Base-by-base conservation (phyloP, 2,888 invertebrate genomes). In the Morinoia aosen region DNA sequence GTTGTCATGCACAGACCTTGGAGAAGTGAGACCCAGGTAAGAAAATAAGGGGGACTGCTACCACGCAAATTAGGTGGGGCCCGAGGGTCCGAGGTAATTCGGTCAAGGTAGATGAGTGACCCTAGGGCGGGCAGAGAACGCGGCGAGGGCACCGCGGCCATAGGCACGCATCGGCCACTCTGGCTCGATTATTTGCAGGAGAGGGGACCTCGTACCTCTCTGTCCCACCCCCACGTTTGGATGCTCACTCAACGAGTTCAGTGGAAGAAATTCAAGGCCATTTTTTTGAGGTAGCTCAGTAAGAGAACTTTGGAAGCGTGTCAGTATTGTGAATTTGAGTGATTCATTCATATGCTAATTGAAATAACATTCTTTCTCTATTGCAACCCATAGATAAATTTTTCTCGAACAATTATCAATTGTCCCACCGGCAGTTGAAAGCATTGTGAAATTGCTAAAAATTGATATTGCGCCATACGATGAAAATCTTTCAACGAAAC, bases 91-190 rank as follows among this genome's bases (percentile, higher is more conserved):
- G 40, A 93, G 57, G 57, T 93, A 93, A 93, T 93, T 93, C 57
- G 93, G 93, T 93, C 93, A 93, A 93, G 93, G 93, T n/a, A 90
- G 40, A 48, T 39, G 90, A 48, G 90, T 33, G 90, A 39, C 90
- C 90, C 90, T 90, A 0, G 7, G 57, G 25, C 39, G 93, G 93
- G 19, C 90, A 57, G 39, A 93, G 56, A 11, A 57, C 39, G 56
- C 39, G 11, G 58, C 57, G 57, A 56, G 90, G 57, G 93, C 93
- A 56, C 93, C 25, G 57, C 16, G 93, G 57, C 93, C 40, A 90
- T 90, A 39, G 90, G 90, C 90, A 90, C 90, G 90, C 90, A 90
- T 90, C 12, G 39, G 90, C 90, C 90, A 40, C 90, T 39, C 90
- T 12, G 25, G 88, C 40, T 48, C 10, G 90, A 90, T 90, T 90